Evolutionary conservation across 2,888 invertebrate genomes (phyloP), one percentile per base, ranked within the genome.

Genomic region (Tenthredo notha): DNA sequence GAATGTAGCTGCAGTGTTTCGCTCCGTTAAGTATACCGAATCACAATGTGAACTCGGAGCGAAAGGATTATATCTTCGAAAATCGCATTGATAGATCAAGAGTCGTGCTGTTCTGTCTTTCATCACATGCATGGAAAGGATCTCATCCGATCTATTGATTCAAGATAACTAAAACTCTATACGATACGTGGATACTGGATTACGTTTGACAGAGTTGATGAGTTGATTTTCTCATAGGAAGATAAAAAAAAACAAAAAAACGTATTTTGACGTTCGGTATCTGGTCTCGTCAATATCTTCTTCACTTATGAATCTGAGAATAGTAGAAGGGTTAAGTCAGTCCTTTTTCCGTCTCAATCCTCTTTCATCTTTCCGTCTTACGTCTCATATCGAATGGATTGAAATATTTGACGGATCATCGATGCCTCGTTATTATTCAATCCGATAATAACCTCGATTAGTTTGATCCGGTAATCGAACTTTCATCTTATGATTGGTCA

Each of bases 401-500:
- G 33, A 61, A 84, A 78, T 78, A 78, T 78, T 84, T 78, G 78
- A 84, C 84, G 84, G 84, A 84, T 84, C 78, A 84, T 61, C 78
- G 78, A 43, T 40, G 58, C 37, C 65, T 85, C 85, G 67, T 83
- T 83, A 85, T 72, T 83, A 83, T 85, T 85, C 82, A 72, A 85
- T 85, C 85, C 85, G 82, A 85, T 85, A 85, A 67, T 70, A 47
- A 67, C 70, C 61, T 85, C 85, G 78, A 84, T 84, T 84, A 84
- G 84, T 85, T 78, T 67, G 61, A 85, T 85, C 85, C 85, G 82
- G 54, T 83, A 83, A 85, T 85, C 85, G 82, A 70, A 82, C 85
- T 83, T 83, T 70, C 70, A 65, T 80, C 80, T 80, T 40, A 15
- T 61, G 37, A 61, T 58, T 61, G 58, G 58, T 80, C 80, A 58